Percentiles rank a stretch among this genome's conserved stretches.
These are phyloP conservation scores for Nyctalus aviator DNA, from an alignment of 2,797 vertebrate species.

Conservation along the genomic window DNA sequence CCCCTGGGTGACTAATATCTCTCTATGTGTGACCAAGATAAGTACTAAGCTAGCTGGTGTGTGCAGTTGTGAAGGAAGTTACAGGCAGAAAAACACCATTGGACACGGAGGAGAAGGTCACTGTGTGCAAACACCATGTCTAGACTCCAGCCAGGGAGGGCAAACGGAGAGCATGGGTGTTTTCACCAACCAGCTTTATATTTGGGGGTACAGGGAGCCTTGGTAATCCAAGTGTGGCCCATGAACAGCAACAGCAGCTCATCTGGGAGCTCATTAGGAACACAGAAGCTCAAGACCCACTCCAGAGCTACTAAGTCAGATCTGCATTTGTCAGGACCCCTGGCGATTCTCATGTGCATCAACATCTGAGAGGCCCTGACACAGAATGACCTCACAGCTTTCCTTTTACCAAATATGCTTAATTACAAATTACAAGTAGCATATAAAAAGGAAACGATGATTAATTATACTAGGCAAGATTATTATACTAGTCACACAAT, in stretches of 20 bases:
- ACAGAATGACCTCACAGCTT: background rate
- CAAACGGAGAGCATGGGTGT: background rate
- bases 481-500: background rate
- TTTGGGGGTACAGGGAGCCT: background rate
- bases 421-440: constrained; percentile 27
- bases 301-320: background rate
- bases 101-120: background rate
- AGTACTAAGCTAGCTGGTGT: background rate
- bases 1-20: constrained; percentile 55
- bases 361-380: background rate
- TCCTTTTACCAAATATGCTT: constrained; percentile 37
- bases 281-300: background rate
- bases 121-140: background rate
- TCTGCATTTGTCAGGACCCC: background rate
- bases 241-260: background rate
- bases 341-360: background rate
- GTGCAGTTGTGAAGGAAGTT: constrained; percentile 33
- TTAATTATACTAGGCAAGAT: background rate
- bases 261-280: background rate
- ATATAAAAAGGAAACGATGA: constrained; percentile 3
- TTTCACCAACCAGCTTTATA: background rate
- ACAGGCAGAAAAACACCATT: constrained; percentile 4
- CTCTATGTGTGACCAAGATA: background rate
- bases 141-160: background rate
- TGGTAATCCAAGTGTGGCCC: background rate